Conservation (phyloP, 2,113 vertebrate species). For the Riparia riparia region DNA sequence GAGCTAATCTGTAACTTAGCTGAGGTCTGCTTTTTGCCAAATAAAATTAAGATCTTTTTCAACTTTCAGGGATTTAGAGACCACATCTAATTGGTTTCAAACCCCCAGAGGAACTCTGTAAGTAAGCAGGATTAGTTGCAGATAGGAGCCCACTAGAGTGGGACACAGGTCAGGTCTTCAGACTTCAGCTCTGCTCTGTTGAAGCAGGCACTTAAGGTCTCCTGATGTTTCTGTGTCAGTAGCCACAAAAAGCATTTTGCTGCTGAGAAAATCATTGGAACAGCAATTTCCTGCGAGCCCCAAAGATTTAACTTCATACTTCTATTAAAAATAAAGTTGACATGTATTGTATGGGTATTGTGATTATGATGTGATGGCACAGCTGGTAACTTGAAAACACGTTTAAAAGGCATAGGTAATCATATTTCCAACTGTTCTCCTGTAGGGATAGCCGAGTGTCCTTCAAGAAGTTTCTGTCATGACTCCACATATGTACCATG, state of each 20-base stretch:
- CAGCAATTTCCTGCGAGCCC: conserved; percentile 24
- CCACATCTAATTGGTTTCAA: conserved; percentile 30
- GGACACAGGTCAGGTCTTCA: conserved; percentile 48
- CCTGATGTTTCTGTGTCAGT: conserved; percentile 71
- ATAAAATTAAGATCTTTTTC: conserved; percentile 53
- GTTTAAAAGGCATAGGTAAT: conserved; percentile 64
- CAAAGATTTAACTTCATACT: conserved; percentile 54
- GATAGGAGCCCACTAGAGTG: conserved; percentile 40
- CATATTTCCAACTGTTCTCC: conserved; percentile 32
- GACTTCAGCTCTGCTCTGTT: conserved; percentile 48
- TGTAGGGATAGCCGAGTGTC: conserved; percentile 6
- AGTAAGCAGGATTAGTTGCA: conserved; percentile 43
- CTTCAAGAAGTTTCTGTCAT: conserved; percentile 30
- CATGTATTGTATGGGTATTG: conserved; percentile 50
- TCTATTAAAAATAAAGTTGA: conserved; percentile 39
- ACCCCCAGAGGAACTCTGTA: conserved; percentile 6
- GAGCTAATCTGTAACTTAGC: conserved; percentile 41
- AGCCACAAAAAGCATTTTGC: conserved; percentile 41
- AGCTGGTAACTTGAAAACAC: conserved; percentile 74
- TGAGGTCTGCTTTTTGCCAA: conserved; percentile 51
- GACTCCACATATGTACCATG: conserved; percentile 49
- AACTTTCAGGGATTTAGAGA: conserved; percentile 35
- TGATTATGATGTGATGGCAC: conserved; percentile 64
- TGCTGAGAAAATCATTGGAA: conserved; percentile 40
- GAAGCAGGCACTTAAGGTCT: conserved; percentile 78